These are phyloP conservation scores for Aphidius colemani DNA, from an alignment of 2,888 invertebrate genomes.

Conservation along the genomic window DNA sequence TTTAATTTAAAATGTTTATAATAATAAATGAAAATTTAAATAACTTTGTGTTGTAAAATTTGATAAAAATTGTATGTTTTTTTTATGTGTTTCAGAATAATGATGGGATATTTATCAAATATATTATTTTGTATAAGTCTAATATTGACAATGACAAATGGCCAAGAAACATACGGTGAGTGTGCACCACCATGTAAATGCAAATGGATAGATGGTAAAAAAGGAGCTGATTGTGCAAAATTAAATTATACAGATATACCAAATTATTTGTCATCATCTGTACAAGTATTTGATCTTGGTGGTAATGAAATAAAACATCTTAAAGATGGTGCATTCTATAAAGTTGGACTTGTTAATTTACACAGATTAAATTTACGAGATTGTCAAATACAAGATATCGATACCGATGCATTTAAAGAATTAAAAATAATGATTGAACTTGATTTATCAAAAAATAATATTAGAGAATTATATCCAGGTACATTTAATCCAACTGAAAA, in stretches of 20 bases:
- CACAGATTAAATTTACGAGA: slow-evolving; percentile 79
- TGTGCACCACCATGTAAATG: slow-evolving; percentile 77
- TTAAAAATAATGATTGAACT: slow-evolving; percentile 80
- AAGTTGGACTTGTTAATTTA: slow-evolving; percentile 74
- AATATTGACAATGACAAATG: slow-evolving; percentile 56
- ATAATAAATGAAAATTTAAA: slow-evolving; percentile 2
- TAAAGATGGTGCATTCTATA: slow-evolving; percentile 70
- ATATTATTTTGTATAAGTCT: slow-evolving; percentile 45
- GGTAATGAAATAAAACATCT: slow-evolving; percentile 71
- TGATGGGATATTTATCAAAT: slow-evolving; percentile 44
- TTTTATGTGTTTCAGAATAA: slow-evolving; percentile 29
- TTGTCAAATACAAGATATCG: slow-evolving; percentile 75
- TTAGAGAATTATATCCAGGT: slow-evolving; percentile 69
- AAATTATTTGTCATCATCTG: slow-evolving; percentile 71
- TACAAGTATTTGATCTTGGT: slow-evolving; percentile 70
- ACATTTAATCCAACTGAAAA: slow-evolving; percentile 75
- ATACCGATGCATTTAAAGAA: slow-evolving; percentile 76
- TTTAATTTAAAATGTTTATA: not conserved
- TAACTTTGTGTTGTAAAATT: slow-evolving; percentile 4
- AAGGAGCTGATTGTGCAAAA: slow-evolving; percentile 78
- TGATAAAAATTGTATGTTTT: not conserved
- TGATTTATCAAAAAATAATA: slow-evolving; percentile 77
- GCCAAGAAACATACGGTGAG: slow-evolving; percentile 62
- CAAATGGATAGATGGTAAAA: slow-evolving; percentile 84
- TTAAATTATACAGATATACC: slow-evolving; percentile 74